Conservation (phyloP, 1,140 invertebrate genomes). For the Xylocopa sonorina region DNA sequence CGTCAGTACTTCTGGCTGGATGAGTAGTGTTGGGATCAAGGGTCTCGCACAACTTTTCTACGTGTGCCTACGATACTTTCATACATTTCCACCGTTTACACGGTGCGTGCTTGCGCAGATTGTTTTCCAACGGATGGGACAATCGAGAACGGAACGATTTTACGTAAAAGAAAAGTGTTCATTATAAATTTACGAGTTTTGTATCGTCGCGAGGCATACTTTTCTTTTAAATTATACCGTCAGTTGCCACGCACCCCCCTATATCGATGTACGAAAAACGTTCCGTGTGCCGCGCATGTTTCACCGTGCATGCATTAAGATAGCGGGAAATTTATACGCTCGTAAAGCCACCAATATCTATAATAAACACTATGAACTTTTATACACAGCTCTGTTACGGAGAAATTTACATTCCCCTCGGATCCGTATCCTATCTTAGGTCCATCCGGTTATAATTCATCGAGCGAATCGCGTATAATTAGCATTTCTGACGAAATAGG, state of each 20-base stretch:
- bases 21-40: constrained; percentile 32
- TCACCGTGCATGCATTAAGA: neutral
- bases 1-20: constrained; percentile 2
- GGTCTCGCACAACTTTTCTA: constrained; percentile 17
- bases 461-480: neutral
- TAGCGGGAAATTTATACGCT: neutral
- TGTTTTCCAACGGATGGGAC: neutral
- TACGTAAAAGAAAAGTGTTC: too few species aligned
- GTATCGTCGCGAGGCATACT: neutral
- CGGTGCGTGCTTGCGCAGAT: neutral
- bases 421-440: neutral
- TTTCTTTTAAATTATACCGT: too few species aligned
- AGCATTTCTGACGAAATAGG: neutral
- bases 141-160: too few species aligned
- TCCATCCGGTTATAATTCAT: neutral
- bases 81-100: neutral
- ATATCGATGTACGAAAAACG: neutral
- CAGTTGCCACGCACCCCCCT: neutral
- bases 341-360: neutral
- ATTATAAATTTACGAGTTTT: too few species aligned
- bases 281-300: neutral
- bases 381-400: neutral
- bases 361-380: too few species aligned
- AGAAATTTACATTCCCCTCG: neutral
- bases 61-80: neutral